These are phyloP conservation scores for Antheraea yamamai DNA, from an alignment of 2,888 invertebrate genomes.

Conservation along the genomic window DNA sequence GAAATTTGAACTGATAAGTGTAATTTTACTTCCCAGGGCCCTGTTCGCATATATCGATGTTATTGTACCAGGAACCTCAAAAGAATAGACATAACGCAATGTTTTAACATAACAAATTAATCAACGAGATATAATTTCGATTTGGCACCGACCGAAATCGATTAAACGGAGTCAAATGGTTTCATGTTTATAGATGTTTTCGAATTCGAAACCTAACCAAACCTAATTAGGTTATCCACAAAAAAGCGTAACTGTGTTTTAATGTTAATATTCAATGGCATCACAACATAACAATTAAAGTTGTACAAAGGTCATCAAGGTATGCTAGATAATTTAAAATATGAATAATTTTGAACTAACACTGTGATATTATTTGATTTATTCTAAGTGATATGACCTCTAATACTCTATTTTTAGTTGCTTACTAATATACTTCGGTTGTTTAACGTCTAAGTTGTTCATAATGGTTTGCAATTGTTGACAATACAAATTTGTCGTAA, in stretches of 20 bases:
- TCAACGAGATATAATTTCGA: conserved; percentile 1
- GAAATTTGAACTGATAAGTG: conserved; percentile 85
- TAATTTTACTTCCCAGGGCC: conserved; percentile 85
- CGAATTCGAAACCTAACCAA: no score
- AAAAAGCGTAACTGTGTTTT: conserved; percentile 14
- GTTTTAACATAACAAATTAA: neutral
- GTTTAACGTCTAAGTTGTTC: no score
- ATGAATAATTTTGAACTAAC: neutral
- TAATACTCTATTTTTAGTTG: neutral
- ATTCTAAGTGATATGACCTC: neutral
- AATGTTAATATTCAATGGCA: neutral
- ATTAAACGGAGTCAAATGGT: conserved; percentile 26
- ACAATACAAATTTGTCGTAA: no score
- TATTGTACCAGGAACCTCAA: conserved; percentile 83
- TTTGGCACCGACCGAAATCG: conserved; percentile 18
- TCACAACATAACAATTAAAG: neutral
- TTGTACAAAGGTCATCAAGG: no score
- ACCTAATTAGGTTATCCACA: neutral
- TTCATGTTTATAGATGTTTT: conserved; percentile 10
- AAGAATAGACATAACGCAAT: conserved; percentile 28
- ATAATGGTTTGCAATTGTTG: no score
- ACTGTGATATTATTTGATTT: neutral
- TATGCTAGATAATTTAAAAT: neutral
- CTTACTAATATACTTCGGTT: no score
- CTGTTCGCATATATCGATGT: conserved; percentile 85